Conservation (phyloP, 2,797 vertebrate species). For the Acanthurus tractus region DNA sequence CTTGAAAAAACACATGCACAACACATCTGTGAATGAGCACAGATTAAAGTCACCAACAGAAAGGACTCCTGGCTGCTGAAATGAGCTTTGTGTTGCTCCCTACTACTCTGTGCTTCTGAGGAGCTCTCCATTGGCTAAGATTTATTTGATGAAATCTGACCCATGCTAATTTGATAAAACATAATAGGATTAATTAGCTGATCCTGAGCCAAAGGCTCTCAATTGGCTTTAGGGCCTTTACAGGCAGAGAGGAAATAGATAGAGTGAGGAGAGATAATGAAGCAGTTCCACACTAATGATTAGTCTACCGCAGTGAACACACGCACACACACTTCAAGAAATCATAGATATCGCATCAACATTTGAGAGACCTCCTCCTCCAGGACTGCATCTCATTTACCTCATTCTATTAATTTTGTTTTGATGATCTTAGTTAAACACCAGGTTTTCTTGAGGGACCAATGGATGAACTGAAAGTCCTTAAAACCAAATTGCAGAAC, state of each 20-base stretch:
- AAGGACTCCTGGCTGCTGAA: slow-evolving; percentile 23
- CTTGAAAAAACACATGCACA: slow-evolving; percentile 19
- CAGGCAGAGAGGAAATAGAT: slow-evolving; percentile 57
- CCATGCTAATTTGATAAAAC: slow-evolving; percentile 70
- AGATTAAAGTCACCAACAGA: slow-evolving; percentile 30
- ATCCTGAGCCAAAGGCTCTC: slow-evolving; percentile 75
- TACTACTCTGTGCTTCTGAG: slow-evolving; percentile 14
- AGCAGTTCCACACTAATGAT: slow-evolving; percentile 42
- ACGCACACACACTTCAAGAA: slow-evolving; percentile 26
- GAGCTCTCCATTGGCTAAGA: slow-evolving; percentile 46
- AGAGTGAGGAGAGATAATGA: slow-evolving; percentile 73
- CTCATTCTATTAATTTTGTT: slow-evolving; percentile 37
- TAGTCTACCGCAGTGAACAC: slow-evolving; percentile 22
- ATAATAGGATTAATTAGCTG: slow-evolving; percentile 82
- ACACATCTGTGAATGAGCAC: slow-evolving; percentile 7
- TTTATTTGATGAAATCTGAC: slow-evolving; percentile 76
- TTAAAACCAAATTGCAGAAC: slow-evolving; percentile 44
- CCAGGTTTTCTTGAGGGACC: slow-evolving; percentile 64
- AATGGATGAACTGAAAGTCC: slow-evolving; percentile 56
- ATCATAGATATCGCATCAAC: slow-evolving; percentile 39
- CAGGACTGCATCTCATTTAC: slow-evolving; percentile 13
- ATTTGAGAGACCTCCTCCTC: slow-evolving; percentile 19
- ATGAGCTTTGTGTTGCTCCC: slow-evolving; percentile 16
- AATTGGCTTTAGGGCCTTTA: slow-evolving; percentile 68
- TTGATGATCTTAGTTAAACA: slow-evolving; percentile 30